Percentiles rank a stretch among this genome's conserved stretches.
phyloP scores from a whole-genome alignment of 2,888 invertebrate genomes.

The Zygothrica quintamaculata region DNA sequence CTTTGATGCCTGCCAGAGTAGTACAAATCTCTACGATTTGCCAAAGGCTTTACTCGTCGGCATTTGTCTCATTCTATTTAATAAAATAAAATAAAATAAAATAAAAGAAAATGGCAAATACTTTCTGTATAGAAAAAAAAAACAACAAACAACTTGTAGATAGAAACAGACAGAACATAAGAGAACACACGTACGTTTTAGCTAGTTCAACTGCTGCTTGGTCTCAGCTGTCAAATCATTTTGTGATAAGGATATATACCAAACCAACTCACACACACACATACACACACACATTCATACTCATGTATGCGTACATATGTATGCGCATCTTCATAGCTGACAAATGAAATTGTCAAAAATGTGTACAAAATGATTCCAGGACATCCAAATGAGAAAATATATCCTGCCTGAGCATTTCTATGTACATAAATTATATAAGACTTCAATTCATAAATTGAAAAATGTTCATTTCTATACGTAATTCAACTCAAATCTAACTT shows the following conservation, averaged over 20 bases:
- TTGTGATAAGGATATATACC: slow-evolving; percentile 70
- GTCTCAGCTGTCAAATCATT: slow-evolving; percentile 73
- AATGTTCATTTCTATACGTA: too few species aligned
- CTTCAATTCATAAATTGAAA: slow-evolving; percentile 35
- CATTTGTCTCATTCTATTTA: slow-evolving; percentile 27
- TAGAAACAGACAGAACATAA: slow-evolving; percentile 20
- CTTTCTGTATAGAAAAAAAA: too few species aligned
- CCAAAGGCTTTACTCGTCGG: slow-evolving; percentile 18
- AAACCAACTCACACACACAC: slow-evolving; percentile 25
- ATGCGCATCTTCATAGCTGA: slow-evolving; percentile 65
- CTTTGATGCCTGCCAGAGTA: slow-evolving; percentile 21
- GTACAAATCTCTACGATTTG: slow-evolving; percentile 37
- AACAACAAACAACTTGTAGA: slow-evolving; percentile 2
- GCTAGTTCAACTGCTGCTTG: slow-evolving; percentile 63
- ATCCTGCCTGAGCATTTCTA: slow-evolving; percentile 25
- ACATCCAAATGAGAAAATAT: slow-evolving; percentile 66
- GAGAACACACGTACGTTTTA: neutral
- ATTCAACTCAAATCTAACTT: too few species aligned
- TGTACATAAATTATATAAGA: slow-evolving; percentile 49
- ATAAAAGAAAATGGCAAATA: slow-evolving; percentile 17
- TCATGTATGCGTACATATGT: slow-evolving; percentile 10
- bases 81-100: slow-evolving; percentile 49
- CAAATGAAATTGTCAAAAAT: slow-evolving; percentile 78
- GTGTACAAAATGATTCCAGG: slow-evolving; percentile 49
- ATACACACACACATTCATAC: slow-evolving; percentile 44